Evolutionary conservation across 1,140 invertebrate genomes (phyloP).

Genomic region (Drosophila bocki): DNA sequence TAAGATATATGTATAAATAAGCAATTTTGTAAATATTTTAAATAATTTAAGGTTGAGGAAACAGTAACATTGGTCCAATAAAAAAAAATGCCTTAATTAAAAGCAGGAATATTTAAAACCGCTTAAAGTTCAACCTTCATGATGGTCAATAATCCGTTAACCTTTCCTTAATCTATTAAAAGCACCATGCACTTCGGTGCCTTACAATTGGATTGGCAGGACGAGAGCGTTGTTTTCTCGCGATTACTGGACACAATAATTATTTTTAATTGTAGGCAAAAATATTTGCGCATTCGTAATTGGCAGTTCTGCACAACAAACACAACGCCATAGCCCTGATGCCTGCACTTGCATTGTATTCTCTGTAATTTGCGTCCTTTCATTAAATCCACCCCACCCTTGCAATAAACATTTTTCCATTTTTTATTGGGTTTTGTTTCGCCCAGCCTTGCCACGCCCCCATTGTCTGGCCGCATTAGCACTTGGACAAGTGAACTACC

Average conservation of each 20-base stretch:
- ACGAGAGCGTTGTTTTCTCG: slow-evolving; percentile 14
- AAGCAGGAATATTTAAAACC: neutral
- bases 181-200: neutral
- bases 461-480: slow-evolving; percentile 78
- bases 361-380: slow-evolving; percentile 57
- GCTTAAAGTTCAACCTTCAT: neutral
- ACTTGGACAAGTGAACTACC: slow-evolving; percentile 67
- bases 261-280: slow-evolving; percentile 72
- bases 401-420: slow-evolving; percentile 5
- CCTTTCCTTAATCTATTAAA: neutral
- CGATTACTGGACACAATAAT: slow-evolving; percentile 50
- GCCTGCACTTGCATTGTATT: slow-evolving; percentile 7
- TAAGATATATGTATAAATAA: neutral
- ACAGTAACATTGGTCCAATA: neutral
- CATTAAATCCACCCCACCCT: slow-evolving; percentile 48
- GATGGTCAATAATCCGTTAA: neutral
- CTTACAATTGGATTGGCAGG: neutral
- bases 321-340: slow-evolving; percentile 23
- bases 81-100: neutral
- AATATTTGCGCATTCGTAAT: slow-evolving; percentile 69
- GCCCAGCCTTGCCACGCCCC: slow-evolving; percentile 36
- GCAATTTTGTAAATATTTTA: neutral
- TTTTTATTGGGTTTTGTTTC: slow-evolving; percentile 37
- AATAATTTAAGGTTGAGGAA: neutral
- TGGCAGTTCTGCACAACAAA: slow-evolving; percentile 55